Base-by-base conservation (phyloP, 2,888 invertebrate genomes). In the Pollenia angustigena region DNA sequence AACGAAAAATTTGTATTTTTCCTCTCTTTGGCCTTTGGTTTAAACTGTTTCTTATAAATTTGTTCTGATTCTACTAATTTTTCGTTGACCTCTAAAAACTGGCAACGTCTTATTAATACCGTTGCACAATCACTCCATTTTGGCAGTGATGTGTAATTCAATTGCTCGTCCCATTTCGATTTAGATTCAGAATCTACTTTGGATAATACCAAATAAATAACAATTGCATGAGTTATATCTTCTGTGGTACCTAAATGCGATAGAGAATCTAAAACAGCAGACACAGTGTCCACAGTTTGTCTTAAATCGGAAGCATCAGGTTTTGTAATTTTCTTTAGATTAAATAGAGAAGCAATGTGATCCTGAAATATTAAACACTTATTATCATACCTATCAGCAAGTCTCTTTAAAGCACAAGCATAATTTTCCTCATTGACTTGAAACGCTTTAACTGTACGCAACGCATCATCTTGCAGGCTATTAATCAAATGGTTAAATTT, bases 401-500 rank as follows among this genome's bases (percentile, higher is more conserved):
- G 32, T 46, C 56, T 46, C 6, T 52, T 1, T 7, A 66, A 66
- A 9, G 52, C 76, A n/a, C 16, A 7, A 56, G 14, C 2, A 11
- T 66, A 76, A 54, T 56, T 76, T 14, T 64, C 62, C 14, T 75
- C 62, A 42, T 50, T 62, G 1, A 62, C 75, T 1, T 60, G 62
- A 50, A 75, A 75, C 1, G 52, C 16, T 16, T 62, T 46, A 18
- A 60, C 50, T 12, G 42, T 60, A 10, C 32, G 32, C 14, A 54
- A 64, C 2, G 23, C 72, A 12, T 62, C 32, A 46, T 50, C 76
- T 48, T 11, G 54, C 9, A 48, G 16, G 12, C 42, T 42, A 18
- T n/a, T 46, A 32, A 32, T 32, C 32, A 32, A 32, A 32, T 81
- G 60, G 72, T 87, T 81, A 11, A 87, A 85, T 44, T 83, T 81